These are phyloP conservation scores for Chrosomus eos DNA, from an alignment of 2,797 vertebrate species.

Conservation along the genomic window DNA sequence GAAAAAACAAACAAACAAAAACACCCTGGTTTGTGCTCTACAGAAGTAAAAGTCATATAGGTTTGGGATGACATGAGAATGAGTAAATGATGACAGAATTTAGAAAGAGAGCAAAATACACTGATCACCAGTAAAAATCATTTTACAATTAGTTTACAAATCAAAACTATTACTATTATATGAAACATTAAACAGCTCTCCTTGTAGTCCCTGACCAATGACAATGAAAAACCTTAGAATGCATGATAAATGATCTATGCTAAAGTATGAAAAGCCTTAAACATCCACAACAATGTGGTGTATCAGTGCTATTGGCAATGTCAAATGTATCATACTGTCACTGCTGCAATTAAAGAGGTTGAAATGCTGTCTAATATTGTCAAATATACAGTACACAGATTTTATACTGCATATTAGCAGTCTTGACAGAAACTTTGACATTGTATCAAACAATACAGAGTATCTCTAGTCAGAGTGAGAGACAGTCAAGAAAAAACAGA, in stretches of 20 bases:
- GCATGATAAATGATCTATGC: slow-evolving; percentile 21
- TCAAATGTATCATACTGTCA: slow-evolving; percentile 40
- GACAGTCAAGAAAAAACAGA: slow-evolving; percentile 29
- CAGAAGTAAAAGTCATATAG: neutral
- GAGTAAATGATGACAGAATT: neutral
- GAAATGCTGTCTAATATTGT: slow-evolving; percentile 29
- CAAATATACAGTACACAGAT: slow-evolving; percentile 26
- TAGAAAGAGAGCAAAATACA: neutral
- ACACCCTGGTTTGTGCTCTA: neutral
- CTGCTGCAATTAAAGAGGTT: slow-evolving; percentile 29
- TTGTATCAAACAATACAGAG: slow-evolving; percentile 7
- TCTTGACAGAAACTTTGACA: slow-evolving; percentile 18
- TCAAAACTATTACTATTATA: too few relatives aligned
- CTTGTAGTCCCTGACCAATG: neutral
- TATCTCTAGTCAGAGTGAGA: neutral
- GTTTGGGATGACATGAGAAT: neutral
- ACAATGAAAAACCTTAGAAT: neutral
- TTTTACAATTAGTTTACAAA: too few relatives aligned
- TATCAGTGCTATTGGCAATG: slow-evolving; percentile 20
- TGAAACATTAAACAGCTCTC: neutral
- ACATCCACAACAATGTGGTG: slow-evolving; percentile 1
- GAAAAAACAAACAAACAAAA: neutral
- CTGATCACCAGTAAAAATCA: neutral
- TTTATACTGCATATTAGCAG: neutral
- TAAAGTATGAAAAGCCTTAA: slow-evolving; percentile 20